These are phyloP conservation scores for Acipenser transmontanus DNA, from an alignment of 2,797 vertebrate genomes.

Conservation along the genomic window DNA sequence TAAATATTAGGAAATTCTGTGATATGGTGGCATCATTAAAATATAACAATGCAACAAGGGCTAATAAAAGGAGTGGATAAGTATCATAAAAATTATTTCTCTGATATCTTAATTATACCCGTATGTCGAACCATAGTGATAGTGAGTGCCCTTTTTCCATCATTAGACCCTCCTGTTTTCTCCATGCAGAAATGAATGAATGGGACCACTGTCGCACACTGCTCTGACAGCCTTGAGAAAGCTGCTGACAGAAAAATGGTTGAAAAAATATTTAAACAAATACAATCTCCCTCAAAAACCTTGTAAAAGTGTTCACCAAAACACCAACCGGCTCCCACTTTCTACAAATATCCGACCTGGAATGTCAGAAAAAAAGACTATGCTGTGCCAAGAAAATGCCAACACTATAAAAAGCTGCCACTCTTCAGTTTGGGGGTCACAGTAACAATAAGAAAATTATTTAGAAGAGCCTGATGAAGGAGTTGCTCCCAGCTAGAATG, in stretches of 20 bases:
- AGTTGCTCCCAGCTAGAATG: not conserved
- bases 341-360: not conserved
- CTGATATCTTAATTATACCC: too few relatives aligned
- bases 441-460: not conserved
- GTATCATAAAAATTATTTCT: too few relatives aligned
- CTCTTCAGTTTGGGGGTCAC: not conserved
- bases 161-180: too few relatives aligned
- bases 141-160: too few relatives aligned
- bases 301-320: conserved; percentile 2
- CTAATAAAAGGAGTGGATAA: too few relatives aligned
- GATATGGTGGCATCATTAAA: too few relatives aligned
- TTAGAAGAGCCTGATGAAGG: not conserved
- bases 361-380: not conserved
- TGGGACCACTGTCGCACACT: too few relatives aligned
- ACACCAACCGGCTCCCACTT: not conserved
- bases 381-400: not conserved
- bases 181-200: too few relatives aligned
- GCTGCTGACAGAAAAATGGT: not conserved
- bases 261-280: not conserved
- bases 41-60: too few relatives aligned
- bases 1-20: too few relatives aligned
- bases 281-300: not conserved
- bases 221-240: too few relatives aligned
- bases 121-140: too few relatives aligned
- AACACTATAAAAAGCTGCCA: not conserved